Evolutionary conservation across 2,113 vertebrate species (phyloP).

Genomic region (Hipposideros armiger): DNA sequence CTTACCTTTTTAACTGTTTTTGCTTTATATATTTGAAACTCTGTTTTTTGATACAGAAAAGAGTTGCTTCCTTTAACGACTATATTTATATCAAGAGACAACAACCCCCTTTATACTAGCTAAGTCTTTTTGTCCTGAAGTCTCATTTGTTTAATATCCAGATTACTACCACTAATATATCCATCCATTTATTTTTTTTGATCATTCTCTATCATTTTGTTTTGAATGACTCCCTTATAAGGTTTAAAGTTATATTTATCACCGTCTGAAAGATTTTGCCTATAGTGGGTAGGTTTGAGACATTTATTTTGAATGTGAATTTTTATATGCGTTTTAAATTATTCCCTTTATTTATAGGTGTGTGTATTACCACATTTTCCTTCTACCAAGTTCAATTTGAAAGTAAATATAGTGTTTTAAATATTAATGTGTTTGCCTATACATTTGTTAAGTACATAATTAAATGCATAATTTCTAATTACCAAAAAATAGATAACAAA

Average conservation of each 20-base stretch:
- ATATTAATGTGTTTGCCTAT: not conserved
- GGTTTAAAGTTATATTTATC: not conserved
- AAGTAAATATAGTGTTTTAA: not conserved
- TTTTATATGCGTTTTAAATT: not conserved
- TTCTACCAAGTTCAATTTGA: not conserved
- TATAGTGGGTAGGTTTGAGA: not conserved
- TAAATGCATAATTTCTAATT: slow-evolving; percentile 2
- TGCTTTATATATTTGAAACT: not conserved
- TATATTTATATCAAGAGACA: not conserved
- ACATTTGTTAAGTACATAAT: not conserved
- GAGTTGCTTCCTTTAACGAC: not conserved
- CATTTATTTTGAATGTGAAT: slow-evolving; percentile 35
- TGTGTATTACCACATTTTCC: not conserved
- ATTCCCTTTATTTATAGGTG: not conserved
- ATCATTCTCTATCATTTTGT: not conserved
- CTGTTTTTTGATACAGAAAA: not conserved
- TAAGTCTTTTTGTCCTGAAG: not conserved
- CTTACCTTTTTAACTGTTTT: not conserved
- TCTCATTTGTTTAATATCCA: not conserved
- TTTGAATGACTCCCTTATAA: not conserved
- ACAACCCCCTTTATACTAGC: not conserved
- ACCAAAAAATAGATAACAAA: not conserved
- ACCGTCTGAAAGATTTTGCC: not conserved
- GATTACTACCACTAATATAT: not conserved
- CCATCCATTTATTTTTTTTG: not conserved